phyloP scores from a whole-genome alignment of 2,888 invertebrate genomes.

The Clivina fossor region DNA sequence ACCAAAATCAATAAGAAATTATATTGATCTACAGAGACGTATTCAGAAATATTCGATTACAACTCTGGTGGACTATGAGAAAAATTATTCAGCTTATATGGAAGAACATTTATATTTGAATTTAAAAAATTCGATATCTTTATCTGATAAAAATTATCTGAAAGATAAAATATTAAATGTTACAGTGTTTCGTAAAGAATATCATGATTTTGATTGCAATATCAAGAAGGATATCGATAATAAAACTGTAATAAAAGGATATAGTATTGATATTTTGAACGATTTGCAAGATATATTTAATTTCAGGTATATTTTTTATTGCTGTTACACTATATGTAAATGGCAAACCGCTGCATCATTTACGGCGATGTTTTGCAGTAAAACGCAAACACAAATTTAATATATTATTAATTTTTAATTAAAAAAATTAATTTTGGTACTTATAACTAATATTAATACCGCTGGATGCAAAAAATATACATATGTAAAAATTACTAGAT shows the following conservation, averaged over 20 bases:
- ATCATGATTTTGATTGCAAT: conserved; percentile 30
- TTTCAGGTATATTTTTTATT: conserved; percentile 26
- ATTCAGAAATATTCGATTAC: conserved; percentile 24
- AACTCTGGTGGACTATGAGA: conserved; percentile 21
- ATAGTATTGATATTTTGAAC: conserved; percentile 21
- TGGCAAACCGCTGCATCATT: too few relatives aligned
- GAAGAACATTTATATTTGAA: conserved; percentile 29
- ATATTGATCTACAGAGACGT: conserved; percentile 12
- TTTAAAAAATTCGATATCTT: conserved; percentile 11
- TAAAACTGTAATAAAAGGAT: conserved; percentile 18
- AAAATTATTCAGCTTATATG: conserved; percentile 16
- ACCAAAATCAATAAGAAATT: conserved; percentile 23
- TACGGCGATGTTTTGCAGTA: too few relatives aligned
- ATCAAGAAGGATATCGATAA: conserved; percentile 10
- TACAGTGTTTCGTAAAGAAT: conserved; percentile 16
- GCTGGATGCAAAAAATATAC: too few relatives aligned
- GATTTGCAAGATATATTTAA: conserved; percentile 20
- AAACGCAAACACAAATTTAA: too few relatives aligned
- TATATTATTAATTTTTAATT: too few relatives aligned
- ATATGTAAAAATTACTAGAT: too few relatives aligned
- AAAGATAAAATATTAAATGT: conserved; percentile 21
- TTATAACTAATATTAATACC: too few relatives aligned
- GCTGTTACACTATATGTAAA: too few relatives aligned
- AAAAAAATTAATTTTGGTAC: too few relatives aligned
- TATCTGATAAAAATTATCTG: conserved; percentile 10